Percentiles rank a stretch among this genome's conserved stretches.
Conservation (phyloP, 2,888 invertebrate genomes). For the Leucophenga maculata region DNA sequence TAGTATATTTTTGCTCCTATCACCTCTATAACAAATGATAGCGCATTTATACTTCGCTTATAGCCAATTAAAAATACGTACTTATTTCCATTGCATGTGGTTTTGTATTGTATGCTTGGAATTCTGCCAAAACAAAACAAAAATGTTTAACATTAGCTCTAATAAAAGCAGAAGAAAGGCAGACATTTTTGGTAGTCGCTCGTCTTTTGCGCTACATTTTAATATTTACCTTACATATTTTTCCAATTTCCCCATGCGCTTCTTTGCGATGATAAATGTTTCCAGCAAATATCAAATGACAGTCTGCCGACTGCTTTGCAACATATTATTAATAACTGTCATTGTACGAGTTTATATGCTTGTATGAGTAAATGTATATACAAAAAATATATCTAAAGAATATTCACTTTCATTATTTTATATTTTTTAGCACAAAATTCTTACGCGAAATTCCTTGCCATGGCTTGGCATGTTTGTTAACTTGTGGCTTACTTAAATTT, state of each 20-base stretch:
- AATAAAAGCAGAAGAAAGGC: no score
- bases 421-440: neutral
- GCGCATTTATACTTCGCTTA: no score
- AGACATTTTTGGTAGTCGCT: no score
- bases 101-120: no score
- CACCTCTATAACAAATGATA: no score
- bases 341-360: constrained; percentile 31
- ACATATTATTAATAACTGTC: constrained; percentile 58
- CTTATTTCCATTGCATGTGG: no score
- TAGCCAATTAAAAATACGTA: no score
- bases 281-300: constrained; percentile 54
- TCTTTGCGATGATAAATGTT: constrained; percentile 51
- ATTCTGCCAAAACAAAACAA: no score
- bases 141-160: no score
- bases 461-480: neutral
- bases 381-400: neutral
- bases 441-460: neutral
- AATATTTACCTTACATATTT: constrained; percentile 11
- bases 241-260: no score
- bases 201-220: neutral
- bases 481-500: no score
- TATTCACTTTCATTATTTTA: neutral
- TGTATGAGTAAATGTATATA: constrained; percentile 14
- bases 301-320: constrained; percentile 26
- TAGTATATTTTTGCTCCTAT: no score